Conservation (phyloP, 2,888 invertebrate species). For the Drosophila helvetica region DNA sequence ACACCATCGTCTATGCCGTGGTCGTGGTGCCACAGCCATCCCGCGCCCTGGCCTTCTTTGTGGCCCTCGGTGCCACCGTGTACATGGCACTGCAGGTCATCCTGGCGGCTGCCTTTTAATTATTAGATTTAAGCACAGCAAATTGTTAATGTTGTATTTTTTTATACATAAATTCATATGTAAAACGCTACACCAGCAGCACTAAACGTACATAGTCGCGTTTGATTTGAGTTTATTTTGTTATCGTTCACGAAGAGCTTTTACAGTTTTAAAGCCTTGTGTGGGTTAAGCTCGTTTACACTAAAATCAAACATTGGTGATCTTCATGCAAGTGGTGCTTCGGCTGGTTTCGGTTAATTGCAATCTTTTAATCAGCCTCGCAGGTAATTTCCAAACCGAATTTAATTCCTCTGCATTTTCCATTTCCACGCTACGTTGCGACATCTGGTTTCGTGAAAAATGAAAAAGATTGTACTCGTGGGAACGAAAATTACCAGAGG, state of each 20-base stretch:
- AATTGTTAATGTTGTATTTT: conserved; percentile 5
- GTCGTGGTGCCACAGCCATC: conserved; percentile 85
- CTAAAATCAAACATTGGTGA: background rate
- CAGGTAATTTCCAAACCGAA: no score
- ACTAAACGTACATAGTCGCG: no score
- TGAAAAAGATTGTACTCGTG: no score
- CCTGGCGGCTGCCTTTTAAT: conserved; percentile 61
- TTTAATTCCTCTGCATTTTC: no score
- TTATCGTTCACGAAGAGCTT: no score
- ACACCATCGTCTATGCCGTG: conserved; percentile 86
- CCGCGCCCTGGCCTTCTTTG: conserved; percentile 84
- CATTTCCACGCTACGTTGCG: no score
- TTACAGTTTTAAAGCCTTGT: no score
- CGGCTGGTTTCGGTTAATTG: background rate
- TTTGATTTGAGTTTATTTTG: no score
- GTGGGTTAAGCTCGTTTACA: no score
- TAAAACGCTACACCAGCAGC: background rate
- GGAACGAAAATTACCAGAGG: no score
- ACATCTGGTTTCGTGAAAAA: no score
- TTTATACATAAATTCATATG: conserved; percentile 1
- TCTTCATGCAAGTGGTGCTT: background rate
- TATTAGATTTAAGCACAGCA: background rate
- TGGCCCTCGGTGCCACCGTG: conserved; percentile 82
- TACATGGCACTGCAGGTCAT: conserved; percentile 85
- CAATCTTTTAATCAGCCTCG: no score